Base-by-base conservation (phyloP, 2,888 invertebrate species). In the Ormyrus pomaceus region DNA sequence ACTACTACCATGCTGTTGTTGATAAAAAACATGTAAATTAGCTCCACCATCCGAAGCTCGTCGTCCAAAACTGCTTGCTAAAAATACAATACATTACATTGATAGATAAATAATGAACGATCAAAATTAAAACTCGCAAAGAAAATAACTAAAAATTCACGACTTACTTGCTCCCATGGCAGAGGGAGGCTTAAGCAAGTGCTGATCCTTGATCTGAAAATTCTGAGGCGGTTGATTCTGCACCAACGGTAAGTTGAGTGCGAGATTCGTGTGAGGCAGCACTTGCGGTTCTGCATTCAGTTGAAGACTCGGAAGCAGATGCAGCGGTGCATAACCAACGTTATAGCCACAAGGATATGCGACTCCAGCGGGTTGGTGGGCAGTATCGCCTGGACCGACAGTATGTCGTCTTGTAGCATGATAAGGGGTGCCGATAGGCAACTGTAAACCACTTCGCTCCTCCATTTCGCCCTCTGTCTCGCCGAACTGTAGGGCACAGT, bases 21-120 rank as follows among this genome's bases (percentile, higher is more conserved):
- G 94, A 87, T 93, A 94, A 87, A 92, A 93, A 84, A 95, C 94
- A 85, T 96, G 96, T 83, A 98, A 94, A 92, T 98, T 97, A 75
- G 98, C 98, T 77, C 98, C 98, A 85, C 98, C 98, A 92, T 98
- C 98, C 11, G 98, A 98, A 72, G 98, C 98, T 85, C 98, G 94
- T 59, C 98, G 93, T 6, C 97, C 97, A 91, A 97, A 96, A 70
- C 95, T 94, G 62, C 96, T 95, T 84, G 94, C 95, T 94, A 85
- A 84, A 51, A 84, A 83, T 50, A 80, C 11, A 51, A 4, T 34
- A 34, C 34, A 34, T 34, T 34, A 34, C 34, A 34, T 34, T 34
- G 34, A 34, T 34, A 34, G 34, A 34, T 34, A 34, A 34, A 34
- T 34, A 34, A 34, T 34, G 34, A 34, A 34, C 34, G 34, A 34